Evolutionary conservation across 2,888 invertebrate species (phyloP), one percentile per base, ranked within the genome.

Genomic region (Drosophila tripunctata): DNA sequence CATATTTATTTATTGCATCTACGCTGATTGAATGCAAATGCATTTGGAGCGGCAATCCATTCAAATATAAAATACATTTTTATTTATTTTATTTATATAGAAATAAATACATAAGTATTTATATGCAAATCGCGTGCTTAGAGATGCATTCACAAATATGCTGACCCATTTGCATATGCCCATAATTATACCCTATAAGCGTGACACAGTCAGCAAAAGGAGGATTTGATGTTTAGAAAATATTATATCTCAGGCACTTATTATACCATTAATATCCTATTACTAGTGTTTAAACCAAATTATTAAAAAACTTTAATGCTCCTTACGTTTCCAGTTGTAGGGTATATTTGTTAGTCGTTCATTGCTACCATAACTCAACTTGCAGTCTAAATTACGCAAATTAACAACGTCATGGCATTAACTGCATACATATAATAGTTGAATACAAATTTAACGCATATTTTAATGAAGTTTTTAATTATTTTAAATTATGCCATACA

Each of bases 11-110:
- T 38, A 51, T 51, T 51, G 51, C 51, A 51, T 30, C 7, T n/a
- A 38, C 67, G 68, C 65, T 75, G 77, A 81, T 81, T 84, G 85
- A 81, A 84, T 78, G 68, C 72, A 81, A 81, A 84, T 81, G 72
- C 55, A 81, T 78, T 77, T 78, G 60, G 77, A 76, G 81, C 82
- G 76, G 63, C 70, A 77, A 63, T 57, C 50, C 48, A 68, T 80
- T 80, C 66, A 80, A 80, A 74, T 41, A 47, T 56, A 54, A 63
- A 58, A 56, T 61, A 64, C 17, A 65, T 44, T 35, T 43, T 14
- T 35, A 10, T 43, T 14, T 35, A 10, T 69, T 33, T 70, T 41
- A 27, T 38, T 27, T 51, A 27, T 27, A 33, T 58, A 51, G 27
- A 27, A 50, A 40, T 60, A 41, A 64, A 45, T 41, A 50, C 56